Base-by-base conservation (phyloP, 2,113 vertebrate species). In the Jaculus jaculus region DNA sequence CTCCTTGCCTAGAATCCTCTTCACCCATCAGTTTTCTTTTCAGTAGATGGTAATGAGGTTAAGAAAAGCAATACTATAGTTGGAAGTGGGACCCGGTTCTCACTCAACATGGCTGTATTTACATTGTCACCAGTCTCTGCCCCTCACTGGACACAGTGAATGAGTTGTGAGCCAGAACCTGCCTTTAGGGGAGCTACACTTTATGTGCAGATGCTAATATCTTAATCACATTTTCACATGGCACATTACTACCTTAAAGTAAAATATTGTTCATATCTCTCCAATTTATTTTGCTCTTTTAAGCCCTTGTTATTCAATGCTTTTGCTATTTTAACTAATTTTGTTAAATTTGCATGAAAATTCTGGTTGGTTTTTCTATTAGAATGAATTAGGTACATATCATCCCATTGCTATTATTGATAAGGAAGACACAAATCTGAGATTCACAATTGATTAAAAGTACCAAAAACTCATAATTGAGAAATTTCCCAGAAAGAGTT, bases 71-170 rank as follows among this genome's bases (percentile, higher is more conserved):
- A 6, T 5, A 30, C 39, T 15, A 1, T 0, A 24, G 12, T 20
- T 23, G 65, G 12, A 17, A 7, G 0, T 8, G 79, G 79, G 24
- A 5, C 37, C 12, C 1, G 2, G 5, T 10, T 54, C 54, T 54
- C 54, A 54, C 54, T 12, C 15, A 0, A 0, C 32, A 6, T 1
- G 5, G 42, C 77, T 30, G 3, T 13, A 17, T 20, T 54, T 54
- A 26, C 3, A 11, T 24, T 37, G 5, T 0, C 5, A 21, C 4
- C 2, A 5, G 30, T 0, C 18, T 20, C 7, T 21, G 9, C 1
- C 15, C 8, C 71, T 0, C 13, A 1, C 42, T 54, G 4, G 80
- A 13, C 1, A 1, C 11, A 32, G 3, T 61, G 15, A 60, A 42
- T 30, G 20, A 61, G 26, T 5, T 39, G 71, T 24, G 7, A n/a